These are phyloP conservation scores for Aradophagus sp. DNA, from an alignment of 1,140 invertebrate genomes.

Conservation along the genomic window DNA sequence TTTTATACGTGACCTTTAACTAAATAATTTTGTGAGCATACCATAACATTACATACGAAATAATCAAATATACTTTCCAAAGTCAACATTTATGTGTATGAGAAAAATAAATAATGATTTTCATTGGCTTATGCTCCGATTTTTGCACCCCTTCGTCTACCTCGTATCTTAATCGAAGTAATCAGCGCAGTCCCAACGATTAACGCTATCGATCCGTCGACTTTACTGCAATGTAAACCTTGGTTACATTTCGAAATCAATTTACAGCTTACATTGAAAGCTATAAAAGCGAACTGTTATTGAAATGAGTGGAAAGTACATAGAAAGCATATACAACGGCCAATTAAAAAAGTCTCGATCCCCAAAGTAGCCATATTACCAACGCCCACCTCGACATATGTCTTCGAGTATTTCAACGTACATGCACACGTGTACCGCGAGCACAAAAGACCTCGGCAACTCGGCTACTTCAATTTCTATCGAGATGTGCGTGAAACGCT, in stretches of 20 bases:
- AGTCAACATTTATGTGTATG: no score
- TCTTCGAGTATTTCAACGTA: conserved; percentile 41
- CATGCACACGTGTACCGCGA: conserved; percentile 32
- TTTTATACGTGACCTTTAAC: no score
- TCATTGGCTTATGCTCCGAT: not conserved
- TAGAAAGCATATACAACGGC: conserved; percentile 34
- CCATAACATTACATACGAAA: no score
- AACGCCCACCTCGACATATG: conserved; percentile 51
- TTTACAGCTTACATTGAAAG: conserved; percentile 31
- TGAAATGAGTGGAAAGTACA: conserved; percentile 36
- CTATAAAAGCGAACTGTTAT: conserved; percentile 34
- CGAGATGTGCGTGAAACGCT: conserved; percentile 43
- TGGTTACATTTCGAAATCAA: conserved; percentile 28
- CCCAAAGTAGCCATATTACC: conserved; percentile 43
- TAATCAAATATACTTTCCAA: no score
- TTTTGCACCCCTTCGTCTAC: not conserved
- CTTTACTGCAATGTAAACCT: conserved; percentile 34
- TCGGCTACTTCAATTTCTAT: conserved; percentile 52
- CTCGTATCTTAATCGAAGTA: conserved; percentile 19
- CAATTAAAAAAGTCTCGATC: conserved; percentile 45
- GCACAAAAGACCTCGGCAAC: conserved; percentile 39
- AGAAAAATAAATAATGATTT: not conserved
- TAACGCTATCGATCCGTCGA: conserved; percentile 31
- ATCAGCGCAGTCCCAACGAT: conserved; percentile 18
- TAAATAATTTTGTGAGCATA: no score